phyloP scores from a whole-genome alignment of 2,888 invertebrate species.

The Ophonus ardosiacus region DNA sequence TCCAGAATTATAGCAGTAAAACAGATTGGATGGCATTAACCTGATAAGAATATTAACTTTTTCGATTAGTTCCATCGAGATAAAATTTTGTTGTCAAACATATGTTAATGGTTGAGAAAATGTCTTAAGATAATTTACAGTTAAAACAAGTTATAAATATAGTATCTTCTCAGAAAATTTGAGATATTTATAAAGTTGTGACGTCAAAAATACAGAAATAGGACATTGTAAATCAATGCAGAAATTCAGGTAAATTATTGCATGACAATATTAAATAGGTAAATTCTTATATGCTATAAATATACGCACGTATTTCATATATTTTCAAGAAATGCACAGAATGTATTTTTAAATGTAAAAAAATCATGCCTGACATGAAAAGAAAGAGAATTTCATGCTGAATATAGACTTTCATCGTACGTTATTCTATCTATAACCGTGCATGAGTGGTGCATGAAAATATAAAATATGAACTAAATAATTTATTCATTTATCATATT shows the following conservation, averaged over 20 bases:
- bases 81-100: background rate
- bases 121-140: background rate
- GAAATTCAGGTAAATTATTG: background rate
- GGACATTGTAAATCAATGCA: background rate
- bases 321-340: too few relatives aligned
- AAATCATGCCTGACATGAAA: too few relatives aligned
- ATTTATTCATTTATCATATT: too few relatives aligned
- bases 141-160: background rate
- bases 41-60: background rate
- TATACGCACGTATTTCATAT: background rate
- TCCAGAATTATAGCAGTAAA: background rate
- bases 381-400: too few relatives aligned
- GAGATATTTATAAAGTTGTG: background rate
- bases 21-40: background rate
- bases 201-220: background rate
- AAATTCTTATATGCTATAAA: background rate
- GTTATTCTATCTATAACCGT: too few relatives aligned
- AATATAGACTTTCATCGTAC: too few relatives aligned
- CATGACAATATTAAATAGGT: background rate
- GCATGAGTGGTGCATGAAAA: too few relatives aligned
- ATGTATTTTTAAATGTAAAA: too few relatives aligned
- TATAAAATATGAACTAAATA: too few relatives aligned
- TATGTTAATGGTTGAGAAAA: background rate
- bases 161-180: background rate
- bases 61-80: background rate